Base-by-base conservation (phyloP, 2,797 vertebrate genomes). In the Coreius guichenoti region DNA sequence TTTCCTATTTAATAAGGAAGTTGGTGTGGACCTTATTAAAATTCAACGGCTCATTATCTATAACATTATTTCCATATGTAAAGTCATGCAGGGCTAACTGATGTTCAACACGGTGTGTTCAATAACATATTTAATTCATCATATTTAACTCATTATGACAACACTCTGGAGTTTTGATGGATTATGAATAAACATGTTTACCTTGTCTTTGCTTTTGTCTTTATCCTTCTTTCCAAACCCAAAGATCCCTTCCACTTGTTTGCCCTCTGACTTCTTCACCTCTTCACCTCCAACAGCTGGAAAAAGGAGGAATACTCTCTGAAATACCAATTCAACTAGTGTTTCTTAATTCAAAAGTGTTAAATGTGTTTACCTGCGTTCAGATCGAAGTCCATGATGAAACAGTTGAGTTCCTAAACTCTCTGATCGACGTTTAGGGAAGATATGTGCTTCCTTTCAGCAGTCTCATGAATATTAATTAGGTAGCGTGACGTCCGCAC, bases 351-450 rank as follows among this genome's bases (percentile, higher is more conserved):
- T 21, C 19, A 45, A 43, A 67, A 31, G 21, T 6, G 11, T 33
- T 56, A 1, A 13, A 19, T n/a, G 0, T 17, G 6, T 29, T 78
- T 45, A 89, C 89, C 89, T 82, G 84, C 49, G 6, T 5, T 4
- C 45, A 89, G 72, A 74, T 89, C 87, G 13, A 89, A 85, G 39
- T 86, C 84, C 89, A 90, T 90, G 80, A 70, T 61, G 47, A 3
- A 12, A 0, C 5, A 29, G 19, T 1, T 33, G 8, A n/a, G 21
- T 3, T 3, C 17, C 1, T 5, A 1, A 17, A 47, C 16, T 13
- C 4, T 51, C 58, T 36, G 70, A 65, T 14, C 21, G 8, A 39
- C 4, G 43, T 63, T 19, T 49, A 9, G n/a, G 72, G 4, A 13
- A 11, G 4, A 39, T 26, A 0, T 23, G 23, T 2, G 14, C 19